These are phyloP conservation scores for Leptothorax acervorum DNA, from an alignment of 2,888 invertebrate genomes.

Conservation along the genomic window DNA sequence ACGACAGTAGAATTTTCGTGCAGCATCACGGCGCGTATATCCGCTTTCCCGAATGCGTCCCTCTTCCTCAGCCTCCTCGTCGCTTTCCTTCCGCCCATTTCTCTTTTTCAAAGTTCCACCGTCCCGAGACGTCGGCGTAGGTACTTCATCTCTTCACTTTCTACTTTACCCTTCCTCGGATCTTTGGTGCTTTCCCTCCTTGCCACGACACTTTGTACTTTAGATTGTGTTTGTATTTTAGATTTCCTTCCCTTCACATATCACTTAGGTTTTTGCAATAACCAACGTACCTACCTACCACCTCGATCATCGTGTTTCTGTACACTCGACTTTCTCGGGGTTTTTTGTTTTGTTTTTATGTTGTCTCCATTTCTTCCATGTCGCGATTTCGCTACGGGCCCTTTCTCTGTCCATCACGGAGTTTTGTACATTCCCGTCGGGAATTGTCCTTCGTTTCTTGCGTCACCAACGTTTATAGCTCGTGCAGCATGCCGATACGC, in stretches of 20 bases:
- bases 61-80: background rate
- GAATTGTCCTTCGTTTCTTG: constrained; percentile 37
- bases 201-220: constrained; percentile 8
- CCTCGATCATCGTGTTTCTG: constrained; percentile 34
- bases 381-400: constrained; percentile 6
- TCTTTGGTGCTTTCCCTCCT: background rate
- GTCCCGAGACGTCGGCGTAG: constrained; percentile 22
- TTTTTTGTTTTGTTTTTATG: background rate
- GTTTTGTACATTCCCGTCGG: constrained; percentile 20
- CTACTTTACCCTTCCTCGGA: constrained; percentile 46
- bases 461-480: constrained; percentile 3
- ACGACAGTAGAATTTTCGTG: constrained; percentile 50
- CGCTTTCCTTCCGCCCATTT: constrained; percentile 41
- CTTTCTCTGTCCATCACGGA: background rate
- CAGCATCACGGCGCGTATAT: constrained; percentile 49
- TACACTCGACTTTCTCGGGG: background rate
- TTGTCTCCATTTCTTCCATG: constrained; percentile 29
- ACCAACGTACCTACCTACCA: constrained; percentile 33
- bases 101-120: constrained; percentile 39
- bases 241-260: constrained; percentile 29
- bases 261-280: constrained; percentile 36
- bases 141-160: constrained; percentile 51
- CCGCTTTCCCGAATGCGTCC: constrained; percentile 31
- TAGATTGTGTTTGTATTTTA: constrained; percentile 39
- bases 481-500: background rate